Evolutionary conservation across 37 sponge, comb jelly and placozoan species (phyloP).

Genomic region (Beroe forskalii): DNA sequence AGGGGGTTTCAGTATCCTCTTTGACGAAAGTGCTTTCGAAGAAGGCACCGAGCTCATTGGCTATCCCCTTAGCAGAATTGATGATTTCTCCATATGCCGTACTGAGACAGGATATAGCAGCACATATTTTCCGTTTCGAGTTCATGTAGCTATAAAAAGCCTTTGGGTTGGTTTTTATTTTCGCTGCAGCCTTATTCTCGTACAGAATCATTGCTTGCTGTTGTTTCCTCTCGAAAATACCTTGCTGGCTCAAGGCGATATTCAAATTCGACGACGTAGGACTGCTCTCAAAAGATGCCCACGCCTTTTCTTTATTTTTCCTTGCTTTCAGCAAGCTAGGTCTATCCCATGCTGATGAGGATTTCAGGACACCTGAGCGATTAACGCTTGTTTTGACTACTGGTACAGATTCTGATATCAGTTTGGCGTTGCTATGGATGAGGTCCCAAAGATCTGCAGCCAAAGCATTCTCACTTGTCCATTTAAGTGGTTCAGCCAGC

Average conservation of each 20-base stretch:
- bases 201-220: not conserved
- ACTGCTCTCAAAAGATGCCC: not conserved
- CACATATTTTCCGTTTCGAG: not conserved
- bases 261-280: not conserved
- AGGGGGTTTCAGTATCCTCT: not conserved
- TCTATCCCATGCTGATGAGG: not conserved
- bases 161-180: not conserved
- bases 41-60: slow-evolving; percentile 16
- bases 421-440: not conserved
- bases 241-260: not conserved
- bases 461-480: too few relatives aligned
- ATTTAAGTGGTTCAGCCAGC: not conserved
- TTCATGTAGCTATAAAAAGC: slow-evolving; percentile 11
- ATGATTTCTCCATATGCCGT: not conserved
- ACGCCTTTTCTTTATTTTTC: not conserved
- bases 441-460: not conserved
- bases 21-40: slow-evolving; percentile 6
- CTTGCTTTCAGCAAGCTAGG: not conserved
- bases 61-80: not conserved
- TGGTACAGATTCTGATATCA: not conserved
- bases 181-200: not conserved
- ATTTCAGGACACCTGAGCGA: not conserved
- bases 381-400: too few relatives aligned
- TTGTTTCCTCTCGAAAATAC: not conserved
- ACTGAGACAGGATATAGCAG: not conserved